These are phyloP conservation scores for Spialia ferax DNA, from an alignment of 2,888 invertebrate genomes.

Conservation along the genomic window DNA sequence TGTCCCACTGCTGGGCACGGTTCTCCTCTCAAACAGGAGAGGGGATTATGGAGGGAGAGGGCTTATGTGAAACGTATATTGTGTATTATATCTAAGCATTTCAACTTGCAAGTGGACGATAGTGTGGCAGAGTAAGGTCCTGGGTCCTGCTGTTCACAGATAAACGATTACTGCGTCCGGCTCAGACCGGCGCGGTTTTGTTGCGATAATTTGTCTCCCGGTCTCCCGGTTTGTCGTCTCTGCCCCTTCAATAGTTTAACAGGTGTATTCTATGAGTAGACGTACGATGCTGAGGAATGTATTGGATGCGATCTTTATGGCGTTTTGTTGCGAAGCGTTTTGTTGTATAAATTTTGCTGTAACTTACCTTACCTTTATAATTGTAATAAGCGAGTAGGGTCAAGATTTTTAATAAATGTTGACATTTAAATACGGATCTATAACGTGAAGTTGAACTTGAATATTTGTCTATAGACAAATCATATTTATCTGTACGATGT, in stretches of 20 bases:
- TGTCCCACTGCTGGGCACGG: no score
- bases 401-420: no score
- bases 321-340: constrained; percentile 5
- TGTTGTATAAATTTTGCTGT: neutral
- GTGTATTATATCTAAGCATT: no score
- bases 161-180: constrained; percentile 36
- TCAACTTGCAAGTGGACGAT: neutral
- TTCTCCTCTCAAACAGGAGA: no score
- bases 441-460: no score
- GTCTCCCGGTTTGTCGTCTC: constrained; percentile 30
- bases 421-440: no score
- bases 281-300: constrained; percentile 34
- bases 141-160: constrained; percentile 39
- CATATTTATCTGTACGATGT: no score
- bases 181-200: constrained; percentile 27
- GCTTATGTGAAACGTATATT: no score
- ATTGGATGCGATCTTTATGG: constrained; percentile 35
- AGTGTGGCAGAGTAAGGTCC: constrained; percentile 3
- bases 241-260: constrained; percentile 39
- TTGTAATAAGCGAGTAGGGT: neutral
- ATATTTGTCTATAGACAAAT: no score
- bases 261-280: constrained; percentile 39
- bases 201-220: constrained; percentile 38
- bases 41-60: no score
- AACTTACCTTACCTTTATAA: neutral